These are phyloP conservation scores for Lutra lutra DNA, from an alignment of 2,797 vertebrate species.

Conservation along the genomic window DNA sequence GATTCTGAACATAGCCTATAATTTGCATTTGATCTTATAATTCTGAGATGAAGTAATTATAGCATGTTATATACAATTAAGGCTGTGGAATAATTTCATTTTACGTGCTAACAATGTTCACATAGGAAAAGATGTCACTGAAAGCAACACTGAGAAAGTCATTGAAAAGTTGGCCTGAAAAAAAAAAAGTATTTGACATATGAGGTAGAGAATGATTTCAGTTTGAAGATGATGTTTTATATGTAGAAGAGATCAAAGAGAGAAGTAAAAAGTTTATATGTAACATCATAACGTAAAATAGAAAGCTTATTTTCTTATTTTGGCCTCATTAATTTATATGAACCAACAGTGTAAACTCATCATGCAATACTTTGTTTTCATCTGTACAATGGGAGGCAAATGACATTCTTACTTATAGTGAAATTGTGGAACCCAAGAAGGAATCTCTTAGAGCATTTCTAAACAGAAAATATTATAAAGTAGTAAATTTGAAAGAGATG, in stretches of 20 bases:
- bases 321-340: background rate
- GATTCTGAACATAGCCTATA: constrained; percentile 31
- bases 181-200: accelerated
- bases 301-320: background rate
- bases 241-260: background rate
- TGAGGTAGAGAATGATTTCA: constrained; percentile 7
- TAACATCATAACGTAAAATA: too few relatives aligned
- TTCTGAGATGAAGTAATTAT: constrained; percentile 47
- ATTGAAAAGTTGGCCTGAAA: background rate
- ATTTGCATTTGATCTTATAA: constrained; percentile 57
- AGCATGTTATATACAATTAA: constrained; percentile 6
- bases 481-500: background rate
- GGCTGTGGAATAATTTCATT: constrained; percentile 46
- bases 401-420: background rate
- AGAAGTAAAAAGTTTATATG: background rate
- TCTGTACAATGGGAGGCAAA: background rate
- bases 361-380: background rate
- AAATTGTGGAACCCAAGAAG: background rate
- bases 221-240: background rate
- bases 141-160: constrained; percentile 48
- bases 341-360: background rate
- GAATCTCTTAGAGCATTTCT: background rate
- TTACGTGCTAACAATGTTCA: background rate
- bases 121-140: constrained; percentile 39
- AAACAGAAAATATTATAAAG: background rate